phyloP scores from a whole-genome alignment of 2,797 vertebrate genomes.

The Coranthus polyacanthus region DNA sequence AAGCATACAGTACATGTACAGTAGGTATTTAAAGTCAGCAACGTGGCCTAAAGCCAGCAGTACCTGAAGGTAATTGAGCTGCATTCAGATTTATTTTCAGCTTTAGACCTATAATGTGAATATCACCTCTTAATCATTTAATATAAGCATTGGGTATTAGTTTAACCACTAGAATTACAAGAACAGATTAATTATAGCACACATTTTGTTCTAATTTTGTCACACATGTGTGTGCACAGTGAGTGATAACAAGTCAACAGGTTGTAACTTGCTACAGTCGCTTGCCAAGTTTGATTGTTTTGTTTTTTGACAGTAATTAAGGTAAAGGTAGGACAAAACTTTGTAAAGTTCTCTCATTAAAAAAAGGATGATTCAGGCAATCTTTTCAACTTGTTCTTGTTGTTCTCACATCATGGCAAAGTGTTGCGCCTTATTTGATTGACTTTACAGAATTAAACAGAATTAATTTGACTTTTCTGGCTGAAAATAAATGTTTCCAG shows the following conservation, averaged over 20 bases:
- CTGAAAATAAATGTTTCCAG: too few relatives aligned
- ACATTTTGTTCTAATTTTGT: conserved; percentile 16
- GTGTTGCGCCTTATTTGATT: not conserved
- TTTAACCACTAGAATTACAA: not conserved
- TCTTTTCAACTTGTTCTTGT: conserved; percentile 11
- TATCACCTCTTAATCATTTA: not conserved
- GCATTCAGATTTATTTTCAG: conserved; percentile 17
- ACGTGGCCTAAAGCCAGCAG: conserved; percentile 26
- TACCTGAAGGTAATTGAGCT: conserved; percentile 11
- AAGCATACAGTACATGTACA: conserved; percentile 39
- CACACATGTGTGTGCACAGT: not conserved
- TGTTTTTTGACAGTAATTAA: not conserved
- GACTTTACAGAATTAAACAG: not conserved
- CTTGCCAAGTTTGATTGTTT: conserved; percentile 24
- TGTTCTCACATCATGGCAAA: too few relatives aligned
- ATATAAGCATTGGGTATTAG: not conserved
- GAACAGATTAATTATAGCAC: not conserved
- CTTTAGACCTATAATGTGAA: conserved; percentile 13
- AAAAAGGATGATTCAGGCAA: not conserved
- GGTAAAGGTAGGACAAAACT: not conserved
- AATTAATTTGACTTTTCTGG: conserved; percentile 4
- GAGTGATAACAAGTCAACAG: conserved; percentile 20
- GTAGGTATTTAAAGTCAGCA: conserved; percentile 34
- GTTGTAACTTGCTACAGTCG: conserved; percentile 21
- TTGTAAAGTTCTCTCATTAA: not conserved